Percentiles rank a stretch among this genome's conserved stretches.
phyloP scores from a whole-genome alignment of 2,888 invertebrate genomes.

The Diaprepes abbreviatus region DNA sequence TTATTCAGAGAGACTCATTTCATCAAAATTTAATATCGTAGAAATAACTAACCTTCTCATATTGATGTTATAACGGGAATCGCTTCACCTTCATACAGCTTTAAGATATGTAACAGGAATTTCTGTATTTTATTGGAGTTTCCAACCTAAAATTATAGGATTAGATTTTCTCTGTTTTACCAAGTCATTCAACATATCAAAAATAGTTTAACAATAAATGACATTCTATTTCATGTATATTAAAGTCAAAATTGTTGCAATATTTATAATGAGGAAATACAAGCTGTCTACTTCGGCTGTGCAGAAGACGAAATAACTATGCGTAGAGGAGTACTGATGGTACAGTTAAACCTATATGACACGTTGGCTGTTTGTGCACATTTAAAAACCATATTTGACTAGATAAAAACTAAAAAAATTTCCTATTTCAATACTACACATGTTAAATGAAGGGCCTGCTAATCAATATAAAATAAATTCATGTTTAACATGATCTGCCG shows the following conservation, averaged over 20 bases:
- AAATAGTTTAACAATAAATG: not conserved
- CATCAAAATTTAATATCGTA: too few relatives aligned
- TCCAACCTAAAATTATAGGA: too few relatives aligned
- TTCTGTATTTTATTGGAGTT: too few relatives aligned
- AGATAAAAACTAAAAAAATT: not conserved
- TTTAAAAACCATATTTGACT: slow-evolving; percentile 2
- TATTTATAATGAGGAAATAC: not conserved
- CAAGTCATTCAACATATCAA: too few relatives aligned
- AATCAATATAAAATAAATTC: not conserved
- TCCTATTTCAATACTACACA: not conserved
- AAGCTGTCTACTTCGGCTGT: not conserved
- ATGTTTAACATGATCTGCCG: not conserved
- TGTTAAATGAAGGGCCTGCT: slow-evolving; percentile 1
- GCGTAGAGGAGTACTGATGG: not conserved
- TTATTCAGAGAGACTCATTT: too few relatives aligned
- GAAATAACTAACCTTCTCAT: too few relatives aligned
- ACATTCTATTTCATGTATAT: not conserved
- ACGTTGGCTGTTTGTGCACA: not conserved
- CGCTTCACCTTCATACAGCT: too few relatives aligned
- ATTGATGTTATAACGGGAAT: too few relatives aligned
- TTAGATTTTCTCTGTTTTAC: too few relatives aligned
- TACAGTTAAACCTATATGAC: not conserved
- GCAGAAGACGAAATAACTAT: not conserved
- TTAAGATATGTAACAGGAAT: too few relatives aligned
- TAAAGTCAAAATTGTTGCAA: not conserved